A percentile compares a stretch with the other conserved stretches of the same genome.
Evolutionary conservation across 2,113 vertebrate genomes (phyloP).

Genomic region (Coryphaenoides rupestris): DNA sequence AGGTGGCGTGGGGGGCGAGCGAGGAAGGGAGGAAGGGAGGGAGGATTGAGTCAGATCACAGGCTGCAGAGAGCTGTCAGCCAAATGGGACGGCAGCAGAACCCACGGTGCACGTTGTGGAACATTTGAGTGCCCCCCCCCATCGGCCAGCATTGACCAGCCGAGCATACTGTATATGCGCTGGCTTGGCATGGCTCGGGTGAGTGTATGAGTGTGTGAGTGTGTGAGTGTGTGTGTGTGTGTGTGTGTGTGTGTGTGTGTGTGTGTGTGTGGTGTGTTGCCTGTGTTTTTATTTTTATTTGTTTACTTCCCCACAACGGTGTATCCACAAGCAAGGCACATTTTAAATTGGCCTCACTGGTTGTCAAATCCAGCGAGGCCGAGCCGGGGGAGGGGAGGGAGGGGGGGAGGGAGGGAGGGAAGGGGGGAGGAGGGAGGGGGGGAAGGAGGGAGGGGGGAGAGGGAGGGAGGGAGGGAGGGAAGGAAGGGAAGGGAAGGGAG

Average conservation of each 20-base stretch:
- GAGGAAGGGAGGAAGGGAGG: conserved; percentile 20
- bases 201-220: conserved; percentile 8
- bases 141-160: conserved; percentile 43
- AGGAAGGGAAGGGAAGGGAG: no score
- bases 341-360: conserved; percentile 56
- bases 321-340: conserved; percentile 36
- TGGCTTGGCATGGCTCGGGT: conserved; percentile 25
- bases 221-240: neutral
- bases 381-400: neutral
- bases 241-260: conserved; percentile 12
- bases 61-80: conserved; percentile 57
- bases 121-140: conserved; percentile 35
- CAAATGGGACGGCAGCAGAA: conserved; percentile 40
- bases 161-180: conserved; percentile 19
- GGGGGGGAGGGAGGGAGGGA: neutral
- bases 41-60: conserved; percentile 34
- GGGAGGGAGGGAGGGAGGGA: no score
- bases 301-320: conserved; percentile 47
- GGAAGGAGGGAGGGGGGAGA: no score
- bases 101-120: conserved; percentile 31
- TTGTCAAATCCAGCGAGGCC: conserved; percentile 30
- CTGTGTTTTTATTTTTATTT: conserved; percentile 18
- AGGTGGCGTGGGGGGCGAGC: no score
- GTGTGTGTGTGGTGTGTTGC: conserved; percentile 10
- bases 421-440: neutral